Percentiles rank a stretch among this genome's conserved stretches.
phyloP scores from a whole-genome alignment of 2,797 vertebrate species.

The Melanogrammus aeglefinus region DNA sequence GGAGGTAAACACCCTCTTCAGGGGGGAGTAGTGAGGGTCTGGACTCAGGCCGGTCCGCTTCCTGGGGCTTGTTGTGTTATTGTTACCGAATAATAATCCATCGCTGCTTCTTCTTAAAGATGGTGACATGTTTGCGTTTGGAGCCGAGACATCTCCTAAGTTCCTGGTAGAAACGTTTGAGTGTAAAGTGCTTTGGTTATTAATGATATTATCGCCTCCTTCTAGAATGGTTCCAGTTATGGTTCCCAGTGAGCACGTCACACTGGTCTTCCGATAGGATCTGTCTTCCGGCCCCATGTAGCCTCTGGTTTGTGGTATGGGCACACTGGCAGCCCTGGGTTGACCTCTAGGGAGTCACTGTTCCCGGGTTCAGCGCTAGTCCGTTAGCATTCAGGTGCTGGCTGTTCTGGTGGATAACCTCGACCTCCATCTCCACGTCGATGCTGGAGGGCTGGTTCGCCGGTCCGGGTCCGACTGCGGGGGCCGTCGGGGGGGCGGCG shows the following conservation, averaged over 20 bases:
- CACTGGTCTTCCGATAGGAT: conserved; percentile 69
- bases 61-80: conserved; percentile 84
- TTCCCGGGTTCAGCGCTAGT: conserved; percentile 51
- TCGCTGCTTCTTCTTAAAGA: conserved; percentile 67
- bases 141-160: conserved; percentile 71
- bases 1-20: conserved; percentile 86
- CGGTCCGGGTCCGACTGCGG: conserved; percentile 67
- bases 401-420: conserved; percentile 78
- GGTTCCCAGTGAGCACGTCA: conserved; percentile 60
- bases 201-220: conserved; percentile 67
- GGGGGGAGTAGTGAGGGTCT: conserved; percentile 80
- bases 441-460: conserved; percentile 60
- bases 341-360: conserved; percentile 62
- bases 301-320: conserved; percentile 74
- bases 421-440: conserved; percentile 87
- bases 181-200: conserved; percentile 71
- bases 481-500: conserved; percentile 79
- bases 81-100: conserved; percentile 70
- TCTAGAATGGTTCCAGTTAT: conserved; percentile 65
- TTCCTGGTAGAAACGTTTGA: conserved; percentile 70
- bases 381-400: conserved; percentile 69
- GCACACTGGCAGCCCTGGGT: conserved; percentile 80
- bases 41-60: conserved; percentile 84
- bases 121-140: conserved; percentile 73
- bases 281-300: conserved; percentile 70